Percentiles rank a stretch among this genome's conserved stretches.
Conservation (phyloP, 2,888 invertebrate species). For the Hedychridium roseum region DNA sequence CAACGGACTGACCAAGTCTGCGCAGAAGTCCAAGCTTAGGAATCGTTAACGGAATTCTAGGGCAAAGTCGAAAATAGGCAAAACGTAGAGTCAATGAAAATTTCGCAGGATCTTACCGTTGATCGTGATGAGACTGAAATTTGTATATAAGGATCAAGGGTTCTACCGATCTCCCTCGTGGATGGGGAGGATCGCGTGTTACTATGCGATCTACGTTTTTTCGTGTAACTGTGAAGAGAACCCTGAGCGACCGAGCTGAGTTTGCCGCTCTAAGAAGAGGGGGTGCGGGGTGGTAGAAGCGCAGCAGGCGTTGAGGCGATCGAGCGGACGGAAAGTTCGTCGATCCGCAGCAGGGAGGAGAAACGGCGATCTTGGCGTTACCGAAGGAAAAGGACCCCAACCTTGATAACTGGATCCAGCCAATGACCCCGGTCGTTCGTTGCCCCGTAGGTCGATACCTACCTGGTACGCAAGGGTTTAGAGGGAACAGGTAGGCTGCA, state of each 20-base stretch:
- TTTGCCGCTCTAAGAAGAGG: constrained; percentile 6
- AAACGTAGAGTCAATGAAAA: too few relatives aligned
- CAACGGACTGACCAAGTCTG: too few relatives aligned
- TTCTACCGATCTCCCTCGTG: too few relatives aligned
- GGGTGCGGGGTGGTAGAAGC: constrained; percentile 1
- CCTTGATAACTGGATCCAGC: constrained; percentile 56
- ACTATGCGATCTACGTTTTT: too few relatives aligned
- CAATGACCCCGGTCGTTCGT: constrained; percentile 55
- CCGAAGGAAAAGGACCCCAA: constrained; percentile 48
- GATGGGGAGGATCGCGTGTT: too few relatives aligned
- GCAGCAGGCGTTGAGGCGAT: constrained; percentile 2
- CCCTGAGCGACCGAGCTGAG: constrained; percentile 4
- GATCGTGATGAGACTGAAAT: too few relatives aligned
- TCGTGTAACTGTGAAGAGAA: too few relatives aligned
- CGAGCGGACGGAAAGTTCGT: constrained; percentile 32
- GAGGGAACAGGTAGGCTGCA: constrained; percentile 25
- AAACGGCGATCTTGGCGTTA: constrained; percentile 32
- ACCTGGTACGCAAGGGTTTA: constrained; percentile 28
- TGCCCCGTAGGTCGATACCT: constrained; percentile 38
- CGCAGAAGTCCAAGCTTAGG: too few relatives aligned
- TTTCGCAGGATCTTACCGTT: too few relatives aligned
- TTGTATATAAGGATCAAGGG: too few relatives aligned
- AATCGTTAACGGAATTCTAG: too few relatives aligned
- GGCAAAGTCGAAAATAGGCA: too few relatives aligned
- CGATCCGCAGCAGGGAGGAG: constrained; percentile 26